phyloP scores from a whole-genome alignment of 1,140 invertebrate species.

The Pogonus chalceus region DNA sequence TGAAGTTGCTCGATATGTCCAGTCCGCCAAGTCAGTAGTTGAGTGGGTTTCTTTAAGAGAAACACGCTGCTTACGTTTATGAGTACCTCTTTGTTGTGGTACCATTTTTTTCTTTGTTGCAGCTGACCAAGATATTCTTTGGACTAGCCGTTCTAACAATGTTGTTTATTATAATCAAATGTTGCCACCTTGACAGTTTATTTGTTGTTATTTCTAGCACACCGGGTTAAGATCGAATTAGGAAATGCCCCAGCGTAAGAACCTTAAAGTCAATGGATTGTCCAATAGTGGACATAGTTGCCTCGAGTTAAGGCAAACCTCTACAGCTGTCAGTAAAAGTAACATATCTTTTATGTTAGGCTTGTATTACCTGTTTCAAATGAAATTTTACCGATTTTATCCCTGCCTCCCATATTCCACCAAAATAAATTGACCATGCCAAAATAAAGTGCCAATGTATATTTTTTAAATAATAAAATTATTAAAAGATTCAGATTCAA shows the following conservation, averaged over 20 bases:
- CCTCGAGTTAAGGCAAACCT: conserved; percentile 19
- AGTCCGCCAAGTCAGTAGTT: no score
- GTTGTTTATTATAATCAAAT: no score
- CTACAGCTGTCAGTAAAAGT: conserved; percentile 9
- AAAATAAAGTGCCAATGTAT: conserved; percentile 20
- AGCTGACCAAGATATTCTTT: conserved; percentile 21
- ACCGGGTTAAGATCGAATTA: no score
- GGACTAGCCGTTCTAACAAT: conserved; percentile 24
- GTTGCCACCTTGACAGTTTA: no score
- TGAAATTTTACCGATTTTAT: conserved; percentile 33
- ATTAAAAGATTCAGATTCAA: background rate
- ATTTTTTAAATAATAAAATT: no score
- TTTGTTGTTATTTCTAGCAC: no score
- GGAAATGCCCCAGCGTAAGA: conserved; percentile 25
- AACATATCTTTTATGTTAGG: conserved; percentile 18
- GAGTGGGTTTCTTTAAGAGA: conserved; percentile 17
- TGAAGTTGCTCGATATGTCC: no score
- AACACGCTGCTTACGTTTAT: conserved; percentile 18
- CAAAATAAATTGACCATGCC: conserved; percentile 27
- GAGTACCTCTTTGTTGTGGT: background rate
- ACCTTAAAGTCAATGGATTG: conserved; percentile 14
- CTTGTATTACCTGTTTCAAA: conserved; percentile 21
- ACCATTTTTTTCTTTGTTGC: conserved; percentile 20
- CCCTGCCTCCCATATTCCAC: conserved; percentile 34
- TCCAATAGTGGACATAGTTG: conserved; percentile 16